These are phyloP conservation scores for Anguilla pacifica DNA, from an alignment of 2,797 vertebrate species.

Conservation along the genomic window DNA sequence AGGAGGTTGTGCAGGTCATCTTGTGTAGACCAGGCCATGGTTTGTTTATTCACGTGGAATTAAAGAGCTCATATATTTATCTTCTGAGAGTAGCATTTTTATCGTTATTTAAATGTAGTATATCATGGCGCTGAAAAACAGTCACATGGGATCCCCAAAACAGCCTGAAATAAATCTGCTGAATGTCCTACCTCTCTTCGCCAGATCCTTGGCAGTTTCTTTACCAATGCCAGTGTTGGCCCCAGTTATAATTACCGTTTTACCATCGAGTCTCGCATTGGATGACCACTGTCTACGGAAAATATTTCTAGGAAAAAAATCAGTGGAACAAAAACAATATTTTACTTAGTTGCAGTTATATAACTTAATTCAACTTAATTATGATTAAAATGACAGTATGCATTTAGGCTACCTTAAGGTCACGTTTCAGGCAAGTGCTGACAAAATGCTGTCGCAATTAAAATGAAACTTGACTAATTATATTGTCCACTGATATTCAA, in stretches of 20 bases:
- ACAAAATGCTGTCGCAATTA: not conserved
- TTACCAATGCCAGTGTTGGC: conserved; percentile 77
- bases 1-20: not conserved
- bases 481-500: not conserved
- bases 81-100: too few relatives aligned
- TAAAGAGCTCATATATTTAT: too few relatives aligned
- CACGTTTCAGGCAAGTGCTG: not conserved
- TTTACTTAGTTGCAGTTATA: not conserved
- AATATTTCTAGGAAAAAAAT: conserved; percentile 51
- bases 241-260: conserved; percentile 73
- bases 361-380: not conserved
- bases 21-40: not conserved
- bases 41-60: too few relatives aligned
- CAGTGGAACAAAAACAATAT: not conserved
- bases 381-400: not conserved
- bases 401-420: not conserved
- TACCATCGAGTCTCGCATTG: conserved; percentile 55
- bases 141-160: not conserved
- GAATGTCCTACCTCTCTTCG: conserved; percentile 64
- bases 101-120: not conserved
- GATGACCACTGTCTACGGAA: conserved; percentile 68
- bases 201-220: conserved; percentile 71
- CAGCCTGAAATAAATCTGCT: not conserved
- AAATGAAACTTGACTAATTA: not conserved
- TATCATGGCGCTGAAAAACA: not conserved